Base-by-base conservation (phyloP, 1,140 invertebrate species). In the Drosophila orena region DNA sequence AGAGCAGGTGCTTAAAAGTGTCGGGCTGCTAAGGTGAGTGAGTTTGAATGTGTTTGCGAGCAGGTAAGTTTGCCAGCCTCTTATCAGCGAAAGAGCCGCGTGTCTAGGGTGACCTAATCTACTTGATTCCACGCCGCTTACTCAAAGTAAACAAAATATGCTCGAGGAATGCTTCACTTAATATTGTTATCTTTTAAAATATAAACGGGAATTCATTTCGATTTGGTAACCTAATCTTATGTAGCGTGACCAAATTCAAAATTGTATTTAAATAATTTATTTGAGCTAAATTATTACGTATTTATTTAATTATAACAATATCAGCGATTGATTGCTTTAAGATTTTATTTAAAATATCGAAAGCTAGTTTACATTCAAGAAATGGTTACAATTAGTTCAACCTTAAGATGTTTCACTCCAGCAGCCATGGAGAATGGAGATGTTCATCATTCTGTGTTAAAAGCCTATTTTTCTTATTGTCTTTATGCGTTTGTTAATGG, bases 21-120 rank as follows among this genome's bases (percentile, higher is more conserved):
- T 37, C 20, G 11, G 42, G 12, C 17, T n/a, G 27, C 30, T 7
- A 12, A 46, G 3, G 17, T 15, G 15, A 24, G 35, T 52, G 20
- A 17, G 34, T 44, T 4, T 14, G 30, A 61, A 14, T 69, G 24
- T 62, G 58, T 62, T 34, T 38, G 42, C 27, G 27, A 49, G n/a
- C 42, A 56, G 62, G 66, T 69, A 70, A 15, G 35, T 8, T 12
- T 35, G 4, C 11, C 14, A 20, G 49, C 10, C 5, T 69, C 42
- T 69, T 69, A 70, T 69, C 64, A 69, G 64, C 2, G 12, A 49
- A 5, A 1, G 17, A 12, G n/a, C n/a, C n/a, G n/a, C n/a, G n/a
- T n/a, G n/a, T n/a, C n/a, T n/a, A n/a, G n/a, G n/a, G n/a, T n/a
- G 64, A 57, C 35, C 47, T 69, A 69, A 56, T 69, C 64, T 56